Conservation (phyloP, 1,140 invertebrate species). For the Neodiprion virginianus region DNA sequence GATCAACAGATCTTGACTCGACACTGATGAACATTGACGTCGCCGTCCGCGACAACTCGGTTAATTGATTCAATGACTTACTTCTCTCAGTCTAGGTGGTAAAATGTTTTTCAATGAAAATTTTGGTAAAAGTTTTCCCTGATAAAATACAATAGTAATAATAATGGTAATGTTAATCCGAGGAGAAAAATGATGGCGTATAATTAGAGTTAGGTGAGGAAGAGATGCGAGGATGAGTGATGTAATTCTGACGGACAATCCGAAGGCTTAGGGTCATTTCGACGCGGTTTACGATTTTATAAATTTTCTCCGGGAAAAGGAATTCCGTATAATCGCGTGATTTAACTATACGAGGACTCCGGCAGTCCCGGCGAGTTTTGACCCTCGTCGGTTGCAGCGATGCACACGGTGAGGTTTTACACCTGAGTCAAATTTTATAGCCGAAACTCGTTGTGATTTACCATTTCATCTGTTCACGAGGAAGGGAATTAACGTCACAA, state of each 20-base stretch:
- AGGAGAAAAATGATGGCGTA: too few relatives aligned
- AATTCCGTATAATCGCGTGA: slow-evolving; percentile 24
- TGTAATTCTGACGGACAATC: neutral
- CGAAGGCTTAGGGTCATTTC: neutral
- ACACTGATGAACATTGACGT: too few relatives aligned
- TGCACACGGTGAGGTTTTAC: slow-evolving; percentile 13
- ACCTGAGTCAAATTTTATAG: slow-evolving; percentile 23
- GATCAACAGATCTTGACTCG: too few relatives aligned
- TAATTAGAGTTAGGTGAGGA: too few relatives aligned
- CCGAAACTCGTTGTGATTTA: slow-evolving; percentile 24
- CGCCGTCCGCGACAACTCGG: too few relatives aligned
- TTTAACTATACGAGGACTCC: slow-evolving; percentile 17
- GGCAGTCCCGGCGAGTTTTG: neutral
- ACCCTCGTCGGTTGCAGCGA: slow-evolving; percentile 4
- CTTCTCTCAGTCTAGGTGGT: too few relatives aligned
- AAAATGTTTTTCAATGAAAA: too few relatives aligned
- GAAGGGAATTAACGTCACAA: slow-evolving; percentile 9
- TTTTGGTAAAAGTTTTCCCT: too few relatives aligned
- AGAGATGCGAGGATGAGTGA: neutral
- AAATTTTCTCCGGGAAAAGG: slow-evolving; percentile 5
- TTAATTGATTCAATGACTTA: too few relatives aligned
- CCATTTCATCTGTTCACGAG: slow-evolving; percentile 15
- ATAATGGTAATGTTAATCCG: too few relatives aligned
- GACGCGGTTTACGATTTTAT: slow-evolving; percentile 2
- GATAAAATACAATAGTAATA: too few relatives aligned